A percentile compares a stretch with the other conserved stretches of the same genome.
Conservation (phyloP, 2,113 vertebrate species). For the Nibea coibor region DNA sequence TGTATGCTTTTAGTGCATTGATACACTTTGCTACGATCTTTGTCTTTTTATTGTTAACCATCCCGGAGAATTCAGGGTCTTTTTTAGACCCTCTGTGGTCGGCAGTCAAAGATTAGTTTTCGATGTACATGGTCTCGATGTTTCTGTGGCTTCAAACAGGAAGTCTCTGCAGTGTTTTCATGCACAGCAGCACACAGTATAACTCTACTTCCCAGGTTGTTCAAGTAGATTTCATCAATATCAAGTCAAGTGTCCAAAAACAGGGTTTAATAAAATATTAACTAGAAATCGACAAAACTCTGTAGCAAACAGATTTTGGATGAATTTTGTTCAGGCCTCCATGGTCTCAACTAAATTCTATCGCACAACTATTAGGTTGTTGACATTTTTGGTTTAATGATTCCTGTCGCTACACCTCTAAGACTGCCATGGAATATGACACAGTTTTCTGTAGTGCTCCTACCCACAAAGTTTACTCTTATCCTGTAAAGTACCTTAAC, state of each 20-base stretch:
- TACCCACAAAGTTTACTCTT: neutral
- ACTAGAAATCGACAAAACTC: too few relatives aligned
- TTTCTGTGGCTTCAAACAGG: conserved; percentile 24
- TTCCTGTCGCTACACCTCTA: too few relatives aligned
- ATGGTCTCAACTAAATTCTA: neutral
- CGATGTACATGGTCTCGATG: neutral
- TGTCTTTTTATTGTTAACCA: neutral
- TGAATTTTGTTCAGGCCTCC: neutral
- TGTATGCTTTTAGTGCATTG: too few relatives aligned
- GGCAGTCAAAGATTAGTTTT: neutral
- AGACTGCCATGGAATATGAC: neutral
- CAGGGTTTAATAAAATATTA: neutral
- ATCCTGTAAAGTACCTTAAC: neutral
- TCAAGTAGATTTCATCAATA: neutral
- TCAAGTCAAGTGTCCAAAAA: neutral
- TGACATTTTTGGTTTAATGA: too few relatives aligned
- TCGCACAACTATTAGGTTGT: too few relatives aligned
- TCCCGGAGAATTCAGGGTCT: neutral
- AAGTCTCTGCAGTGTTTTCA: conserved; percentile 10
- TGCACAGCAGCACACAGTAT: neutral
- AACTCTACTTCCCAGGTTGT: neutral
- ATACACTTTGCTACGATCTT: too few relatives aligned
- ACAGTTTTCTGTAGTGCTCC: neutral
- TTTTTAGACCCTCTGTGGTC: neutral
- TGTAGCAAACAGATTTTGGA: neutral